Conservation (phyloP, 1,140 invertebrate genomes). For the Trichonephila clavipes region DNA sequence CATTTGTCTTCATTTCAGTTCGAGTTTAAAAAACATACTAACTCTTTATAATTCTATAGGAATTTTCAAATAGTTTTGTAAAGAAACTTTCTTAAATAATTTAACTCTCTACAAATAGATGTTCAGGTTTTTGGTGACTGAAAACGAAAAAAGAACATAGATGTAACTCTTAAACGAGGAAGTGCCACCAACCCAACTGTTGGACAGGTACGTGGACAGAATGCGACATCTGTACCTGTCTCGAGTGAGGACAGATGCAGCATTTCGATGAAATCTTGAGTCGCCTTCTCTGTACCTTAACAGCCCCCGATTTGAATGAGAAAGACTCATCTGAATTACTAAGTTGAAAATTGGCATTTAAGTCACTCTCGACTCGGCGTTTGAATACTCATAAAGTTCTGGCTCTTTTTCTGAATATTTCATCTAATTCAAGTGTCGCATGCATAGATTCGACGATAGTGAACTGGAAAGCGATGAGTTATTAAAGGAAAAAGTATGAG, state of each 20-base stretch:
- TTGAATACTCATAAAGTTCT: neutral
- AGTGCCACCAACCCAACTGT: neutral
- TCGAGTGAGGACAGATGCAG: neutral
- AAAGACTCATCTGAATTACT: neutral
- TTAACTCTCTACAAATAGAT: too few species aligned
- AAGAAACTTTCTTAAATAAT: too few species aligned
- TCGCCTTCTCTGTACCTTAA: neutral
- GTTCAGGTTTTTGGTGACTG: neutral
- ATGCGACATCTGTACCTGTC: neutral
- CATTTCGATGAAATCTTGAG: neutral
- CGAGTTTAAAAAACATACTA: too few species aligned
- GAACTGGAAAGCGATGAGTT: neutral
- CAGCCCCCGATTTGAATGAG: neutral
- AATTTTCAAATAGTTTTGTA: too few species aligned
- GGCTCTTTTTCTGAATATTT: neutral
- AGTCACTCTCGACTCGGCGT: neutral
- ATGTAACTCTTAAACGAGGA: neutral
- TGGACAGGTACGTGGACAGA: neutral
- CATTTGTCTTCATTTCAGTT: too few species aligned
- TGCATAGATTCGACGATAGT: neutral
- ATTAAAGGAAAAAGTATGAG: neutral
- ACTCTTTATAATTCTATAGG: too few species aligned
- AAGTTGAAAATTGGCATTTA: neutral
- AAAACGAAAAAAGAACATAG: neutral
- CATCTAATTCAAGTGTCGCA: neutral